These are phyloP conservation scores for Euborellia annulipes DNA, from an alignment of 1,140 invertebrate species.

Conservation along the genomic window DNA sequence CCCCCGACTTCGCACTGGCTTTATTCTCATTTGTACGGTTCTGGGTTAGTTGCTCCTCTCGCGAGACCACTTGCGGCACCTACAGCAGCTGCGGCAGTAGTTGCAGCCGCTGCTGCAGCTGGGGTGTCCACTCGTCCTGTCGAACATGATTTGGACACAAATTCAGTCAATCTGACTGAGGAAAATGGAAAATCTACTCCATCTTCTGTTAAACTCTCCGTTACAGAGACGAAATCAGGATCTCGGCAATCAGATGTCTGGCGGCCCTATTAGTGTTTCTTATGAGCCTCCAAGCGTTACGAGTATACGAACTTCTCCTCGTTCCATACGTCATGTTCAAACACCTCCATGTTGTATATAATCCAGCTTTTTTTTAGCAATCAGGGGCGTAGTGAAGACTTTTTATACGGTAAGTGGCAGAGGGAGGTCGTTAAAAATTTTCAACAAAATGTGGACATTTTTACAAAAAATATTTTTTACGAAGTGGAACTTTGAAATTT, in stretches of 20 bases:
- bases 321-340: no score
- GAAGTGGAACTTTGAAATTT: no score
- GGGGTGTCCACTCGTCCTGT: constrained; percentile 19
- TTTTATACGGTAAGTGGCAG: no score
- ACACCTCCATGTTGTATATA: no score
- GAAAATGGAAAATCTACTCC: constrained; percentile 9
- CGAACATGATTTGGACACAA: constrained; percentile 12
- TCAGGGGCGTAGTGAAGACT: no score
- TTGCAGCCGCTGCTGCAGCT: constrained; percentile 11
- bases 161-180: constrained; percentile 14
- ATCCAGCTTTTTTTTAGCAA: no score
- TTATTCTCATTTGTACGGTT: constrained; percentile 45
- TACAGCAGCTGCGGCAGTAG: constrained; percentile 19
- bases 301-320: no score
- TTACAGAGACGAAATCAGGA: constrained; percentile 20
- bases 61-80: neutral
- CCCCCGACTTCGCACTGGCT: constrained; percentile 57
- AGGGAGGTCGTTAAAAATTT: no score
- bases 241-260: constrained; percentile 36
- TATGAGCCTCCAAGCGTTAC: no score
- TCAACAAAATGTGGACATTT: no score
- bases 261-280: constrained; percentile 34
- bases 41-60: neutral
- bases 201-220: constrained; percentile 19
- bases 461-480: no score